Conservation (phyloP, 2,888 invertebrate genomes). For the Myopa testacea region DNA sequence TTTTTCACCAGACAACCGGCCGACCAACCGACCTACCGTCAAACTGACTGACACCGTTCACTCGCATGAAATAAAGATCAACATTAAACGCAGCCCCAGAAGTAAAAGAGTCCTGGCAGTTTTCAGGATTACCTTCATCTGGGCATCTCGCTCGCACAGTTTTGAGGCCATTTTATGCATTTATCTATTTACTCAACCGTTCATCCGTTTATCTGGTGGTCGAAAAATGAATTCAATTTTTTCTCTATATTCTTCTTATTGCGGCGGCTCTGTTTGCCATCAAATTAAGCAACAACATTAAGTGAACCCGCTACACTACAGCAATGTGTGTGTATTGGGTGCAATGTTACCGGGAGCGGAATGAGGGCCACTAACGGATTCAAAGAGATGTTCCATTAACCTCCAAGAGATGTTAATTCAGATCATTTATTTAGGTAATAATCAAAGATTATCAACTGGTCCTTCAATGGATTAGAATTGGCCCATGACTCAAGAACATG, state of each 20-base stretch:
- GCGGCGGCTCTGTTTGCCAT: neutral
- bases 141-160: neutral
- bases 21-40: too few relatives aligned
- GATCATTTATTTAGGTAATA: too few relatives aligned
- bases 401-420: too few relatives aligned
- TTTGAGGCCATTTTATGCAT: constrained; percentile 23
- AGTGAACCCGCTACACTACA: neutral
- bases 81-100: neutral
- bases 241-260: neutral
- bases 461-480: too few relatives aligned
- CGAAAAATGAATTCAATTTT: constrained; percentile 17
- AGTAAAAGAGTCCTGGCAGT: neutral
- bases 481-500: too few relatives aligned
- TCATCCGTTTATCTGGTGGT: constrained; percentile 26
- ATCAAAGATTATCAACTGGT: too few relatives aligned
- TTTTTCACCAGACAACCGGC: too few relatives aligned
- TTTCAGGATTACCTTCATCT: constrained; percentile 10
- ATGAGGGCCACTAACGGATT: too few relatives aligned
- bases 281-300: constrained; percentile 7
- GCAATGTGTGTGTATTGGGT: constrained; percentile 2
- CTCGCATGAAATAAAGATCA: constrained; percentile 6
- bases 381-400: too few relatives aligned
- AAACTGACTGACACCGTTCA: neutral
- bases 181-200: constrained; percentile 35
- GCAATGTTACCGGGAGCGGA: neutral